Percentiles rank a stretch among this genome's conserved stretches.
phyloP scores from a whole-genome alignment of 2,113 vertebrate genomes.

The Polyodon spathula region DNA sequence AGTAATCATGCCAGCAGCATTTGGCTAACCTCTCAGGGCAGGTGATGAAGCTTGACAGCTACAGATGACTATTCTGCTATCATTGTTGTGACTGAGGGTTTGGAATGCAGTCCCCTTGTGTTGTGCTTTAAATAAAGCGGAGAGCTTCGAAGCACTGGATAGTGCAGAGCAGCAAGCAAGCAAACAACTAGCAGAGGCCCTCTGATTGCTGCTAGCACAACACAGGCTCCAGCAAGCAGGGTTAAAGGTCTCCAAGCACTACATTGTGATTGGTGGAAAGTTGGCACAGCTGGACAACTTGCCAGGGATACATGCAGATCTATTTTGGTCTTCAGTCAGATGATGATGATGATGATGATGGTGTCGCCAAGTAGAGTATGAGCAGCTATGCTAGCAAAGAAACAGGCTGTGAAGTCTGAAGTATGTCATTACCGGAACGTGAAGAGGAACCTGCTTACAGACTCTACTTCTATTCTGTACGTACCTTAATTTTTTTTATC shows the following conservation, averaged over 20 bases:
- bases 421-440: too few species aligned
- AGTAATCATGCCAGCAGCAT: too few species aligned
- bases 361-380: slow-evolving; percentile 44
- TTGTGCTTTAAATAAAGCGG: not conserved
- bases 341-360: slow-evolving; percentile 55
- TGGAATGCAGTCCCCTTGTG: too few species aligned
- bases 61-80: too few species aligned
- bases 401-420: slow-evolving; percentile 51
- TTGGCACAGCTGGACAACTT: slow-evolving; percentile 43
- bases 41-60: too few species aligned
- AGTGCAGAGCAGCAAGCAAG: not conserved
- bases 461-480: slow-evolving; percentile 65
- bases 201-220: slow-evolving; percentile 1
- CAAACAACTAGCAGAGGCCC: not conserved
- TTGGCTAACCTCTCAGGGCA: too few species aligned
- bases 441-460: too few species aligned
- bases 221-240: slow-evolving; percentile 7
- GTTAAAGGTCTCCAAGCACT: slow-evolving; percentile 24
- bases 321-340: slow-evolving; percentile 60
- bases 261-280: slow-evolving; percentile 33
- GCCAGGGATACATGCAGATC: slow-evolving; percentile 39
- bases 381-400: slow-evolving; percentile 34
- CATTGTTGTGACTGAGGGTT: too few species aligned
- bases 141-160: too few species aligned
- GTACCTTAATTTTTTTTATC: slow-evolving; percentile 49